phyloP scores from a whole-genome alignment of 1,140 invertebrate genomes.

The Drosophila suzukii region DNA sequence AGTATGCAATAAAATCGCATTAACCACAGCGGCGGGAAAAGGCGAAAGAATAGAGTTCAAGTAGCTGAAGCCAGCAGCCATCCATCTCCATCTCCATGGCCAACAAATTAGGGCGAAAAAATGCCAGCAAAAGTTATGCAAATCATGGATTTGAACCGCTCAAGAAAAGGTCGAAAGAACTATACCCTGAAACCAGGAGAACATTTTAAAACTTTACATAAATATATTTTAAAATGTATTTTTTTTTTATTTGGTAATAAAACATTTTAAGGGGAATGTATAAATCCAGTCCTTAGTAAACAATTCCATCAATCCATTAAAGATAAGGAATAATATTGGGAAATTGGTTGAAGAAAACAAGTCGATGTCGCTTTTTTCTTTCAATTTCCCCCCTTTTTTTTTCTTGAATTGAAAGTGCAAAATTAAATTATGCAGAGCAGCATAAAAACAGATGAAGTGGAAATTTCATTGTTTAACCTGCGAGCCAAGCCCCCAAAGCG shows the following conservation, averaged over 20 bases:
- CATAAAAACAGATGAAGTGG: slow-evolving; percentile 81
- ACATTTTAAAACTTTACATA: too few species aligned
- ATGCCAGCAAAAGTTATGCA: slow-evolving; percentile 37
- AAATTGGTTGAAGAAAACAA: neutral
- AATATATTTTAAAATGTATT: too few species aligned
- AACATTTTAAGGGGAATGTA: neutral
- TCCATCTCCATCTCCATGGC: neutral
- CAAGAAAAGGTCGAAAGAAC: neutral
- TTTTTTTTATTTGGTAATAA: neutral
- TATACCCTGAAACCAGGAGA: neutral
- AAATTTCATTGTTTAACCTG: slow-evolving; percentile 82
- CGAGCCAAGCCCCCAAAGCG: slow-evolving; percentile 42
- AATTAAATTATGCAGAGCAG: slow-evolving; percentile 81
- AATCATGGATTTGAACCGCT: neutral
- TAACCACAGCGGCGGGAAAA: slow-evolving; percentile 39
- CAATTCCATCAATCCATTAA: neutral
- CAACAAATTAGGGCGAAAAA: slow-evolving; percentile 48
- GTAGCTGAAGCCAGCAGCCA: slow-evolving; percentile 11
- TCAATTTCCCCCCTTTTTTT: neutral
- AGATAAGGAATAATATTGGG: neutral
- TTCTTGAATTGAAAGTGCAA: slow-evolving; percentile 70
- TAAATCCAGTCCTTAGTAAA: neutral
- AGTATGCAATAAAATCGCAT: slow-evolving; percentile 78
- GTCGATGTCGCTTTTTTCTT: slow-evolving; percentile 1
- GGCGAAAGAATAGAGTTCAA: slow-evolving; percentile 30